A percentile compares a stretch with the other conserved stretches of the same genome.
These are phyloP conservation scores for Pachymerium ferrugineum DNA, from an alignment of 2,888 invertebrate species.

Conservation along the genomic window DNA sequence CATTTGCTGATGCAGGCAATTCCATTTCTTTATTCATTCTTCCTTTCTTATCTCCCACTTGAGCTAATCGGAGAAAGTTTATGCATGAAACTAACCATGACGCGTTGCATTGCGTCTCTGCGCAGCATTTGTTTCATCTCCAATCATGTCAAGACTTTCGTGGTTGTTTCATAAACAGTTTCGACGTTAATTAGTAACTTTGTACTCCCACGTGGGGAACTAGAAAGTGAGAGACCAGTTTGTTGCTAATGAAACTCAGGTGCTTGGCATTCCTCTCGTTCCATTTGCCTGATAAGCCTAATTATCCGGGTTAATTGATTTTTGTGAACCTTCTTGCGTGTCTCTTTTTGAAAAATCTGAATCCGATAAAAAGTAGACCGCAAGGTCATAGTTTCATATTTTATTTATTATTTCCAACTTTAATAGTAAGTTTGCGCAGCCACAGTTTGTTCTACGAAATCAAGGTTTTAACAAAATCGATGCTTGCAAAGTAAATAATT, in stretches of 20 bases:
- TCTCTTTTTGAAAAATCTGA: neutral
- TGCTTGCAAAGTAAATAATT: no score
- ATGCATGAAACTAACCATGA: neutral
- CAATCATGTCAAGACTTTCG: neutral
- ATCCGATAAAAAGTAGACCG: neutral
- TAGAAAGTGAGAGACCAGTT: neutral
- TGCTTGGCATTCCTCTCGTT: neutral
- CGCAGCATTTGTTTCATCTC: conserved; percentile 5
- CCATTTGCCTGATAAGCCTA: neutral
- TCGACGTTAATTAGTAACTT: neutral
- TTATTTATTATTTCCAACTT: neutral
- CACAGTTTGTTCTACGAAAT: neutral
- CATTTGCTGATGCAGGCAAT: neutral
- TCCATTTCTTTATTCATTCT: no score
- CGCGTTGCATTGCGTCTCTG: neutral
- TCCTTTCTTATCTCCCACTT: neutral
- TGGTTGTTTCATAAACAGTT: neutral
- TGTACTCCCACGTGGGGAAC: neutral
- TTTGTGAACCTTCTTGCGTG: neutral
- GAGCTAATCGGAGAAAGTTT: neutral
- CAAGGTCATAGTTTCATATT: neutral
- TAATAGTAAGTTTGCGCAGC: neutral
- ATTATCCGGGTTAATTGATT: conserved; percentile 10
- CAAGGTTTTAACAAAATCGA: no score
- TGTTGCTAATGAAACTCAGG: neutral